phyloP scores from a whole-genome alignment of 2,888 invertebrate genomes.

The Sipha maydis region DNA sequence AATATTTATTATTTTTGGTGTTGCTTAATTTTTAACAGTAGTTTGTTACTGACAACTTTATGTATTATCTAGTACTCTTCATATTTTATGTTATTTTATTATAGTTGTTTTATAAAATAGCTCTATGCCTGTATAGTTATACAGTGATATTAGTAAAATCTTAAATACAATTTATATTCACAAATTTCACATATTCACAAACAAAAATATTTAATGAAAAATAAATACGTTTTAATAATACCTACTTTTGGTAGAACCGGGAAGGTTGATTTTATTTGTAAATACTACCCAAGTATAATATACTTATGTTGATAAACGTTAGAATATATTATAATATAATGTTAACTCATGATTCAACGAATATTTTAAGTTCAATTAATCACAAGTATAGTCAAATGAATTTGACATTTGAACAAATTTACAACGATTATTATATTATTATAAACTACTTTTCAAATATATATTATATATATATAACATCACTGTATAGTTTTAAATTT shows the following conservation, averaged over 20 bases:
- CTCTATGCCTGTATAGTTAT: too few species aligned
- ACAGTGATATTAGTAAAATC: too few species aligned
- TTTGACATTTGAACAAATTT: neutral
- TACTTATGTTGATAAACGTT: neutral
- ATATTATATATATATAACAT: neutral
- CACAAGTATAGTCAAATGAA: neutral
- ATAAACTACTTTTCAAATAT: neutral
- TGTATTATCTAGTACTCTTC: neutral
- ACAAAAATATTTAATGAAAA: too few species aligned
- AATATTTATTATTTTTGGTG: constrained; percentile 29
- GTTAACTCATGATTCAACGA: neutral
- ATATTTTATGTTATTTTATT: neutral
- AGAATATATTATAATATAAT: neutral
- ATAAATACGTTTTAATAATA: too few species aligned
- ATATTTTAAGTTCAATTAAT: neutral
- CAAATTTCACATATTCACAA: too few species aligned
- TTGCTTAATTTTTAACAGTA: constrained; percentile 26
- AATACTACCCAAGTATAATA: too few species aligned
- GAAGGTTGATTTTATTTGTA: too few species aligned
- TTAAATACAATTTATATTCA: too few species aligned
- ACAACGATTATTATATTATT: neutral
- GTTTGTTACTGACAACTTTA: constrained; percentile 9
- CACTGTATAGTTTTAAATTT: neutral
- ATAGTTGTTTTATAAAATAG: neutral
- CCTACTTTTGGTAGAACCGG: too few species aligned